These are phyloP conservation scores for Natator depressus DNA, from an alignment of 2,113 vertebrate species.

Conservation along the genomic window DNA sequence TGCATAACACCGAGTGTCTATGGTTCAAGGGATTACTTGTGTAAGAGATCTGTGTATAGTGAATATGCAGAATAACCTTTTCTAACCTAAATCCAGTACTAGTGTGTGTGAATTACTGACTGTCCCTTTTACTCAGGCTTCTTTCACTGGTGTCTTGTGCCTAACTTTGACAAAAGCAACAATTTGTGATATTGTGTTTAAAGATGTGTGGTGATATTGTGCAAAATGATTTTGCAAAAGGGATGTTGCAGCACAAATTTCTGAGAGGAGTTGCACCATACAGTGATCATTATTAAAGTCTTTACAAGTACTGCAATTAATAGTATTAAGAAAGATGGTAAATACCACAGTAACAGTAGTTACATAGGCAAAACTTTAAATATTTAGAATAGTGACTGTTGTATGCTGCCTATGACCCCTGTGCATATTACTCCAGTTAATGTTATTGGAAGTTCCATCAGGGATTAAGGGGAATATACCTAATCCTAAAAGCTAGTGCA, in stretches of 20 bases:
- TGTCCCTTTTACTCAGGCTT: background rate
- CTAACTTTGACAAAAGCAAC: background rate
- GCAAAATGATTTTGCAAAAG: background rate
- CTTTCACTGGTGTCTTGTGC: background rate
- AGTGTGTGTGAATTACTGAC: background rate
- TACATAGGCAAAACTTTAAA: background rate
- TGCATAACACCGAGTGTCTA: background rate
- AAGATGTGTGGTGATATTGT: background rate
- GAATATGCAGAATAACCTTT: background rate
- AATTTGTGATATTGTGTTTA: background rate
- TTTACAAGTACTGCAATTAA: background rate
- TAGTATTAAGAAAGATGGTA: background rate
- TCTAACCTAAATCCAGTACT: background rate
- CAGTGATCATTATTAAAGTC: background rate
- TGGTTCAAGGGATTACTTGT: background rate
- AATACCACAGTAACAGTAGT: background rate
- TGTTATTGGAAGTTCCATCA: rapidly evolving
- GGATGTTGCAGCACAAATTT: background rate
- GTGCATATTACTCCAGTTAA: background rate
- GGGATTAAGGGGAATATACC: background rate
- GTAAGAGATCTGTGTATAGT: background rate
- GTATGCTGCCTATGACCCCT: background rate
- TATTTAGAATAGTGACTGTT: background rate
- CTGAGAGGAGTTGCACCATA: background rate
- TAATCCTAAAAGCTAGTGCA: background rate